phyloP scores from a whole-genome alignment of 2,113 vertebrate species.

The Empidonax alnorum region DNA sequence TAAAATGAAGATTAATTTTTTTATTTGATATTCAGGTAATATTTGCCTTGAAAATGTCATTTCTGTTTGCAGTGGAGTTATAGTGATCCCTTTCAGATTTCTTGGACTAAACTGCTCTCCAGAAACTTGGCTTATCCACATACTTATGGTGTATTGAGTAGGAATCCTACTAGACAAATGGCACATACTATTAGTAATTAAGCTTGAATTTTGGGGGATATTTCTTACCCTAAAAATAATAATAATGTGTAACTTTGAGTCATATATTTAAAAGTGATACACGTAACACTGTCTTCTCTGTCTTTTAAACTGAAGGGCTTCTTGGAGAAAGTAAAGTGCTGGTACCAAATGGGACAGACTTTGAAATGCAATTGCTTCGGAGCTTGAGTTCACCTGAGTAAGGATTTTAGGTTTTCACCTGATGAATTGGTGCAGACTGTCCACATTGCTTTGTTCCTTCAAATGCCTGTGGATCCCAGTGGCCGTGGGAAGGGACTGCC shows the following conservation, averaged over 20 bases:
- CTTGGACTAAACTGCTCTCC: not conserved
- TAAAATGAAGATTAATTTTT: not conserved
- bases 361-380: not conserved
- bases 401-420: not conserved
- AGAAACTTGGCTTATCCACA: not conserved
- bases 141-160: not conserved
- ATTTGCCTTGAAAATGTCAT: slow-evolving; percentile 18
- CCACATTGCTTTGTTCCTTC: not conserved
- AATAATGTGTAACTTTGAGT: not conserved
- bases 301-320: not conserved
- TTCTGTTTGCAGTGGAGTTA: slow-evolving; percentile 41
- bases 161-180: not conserved
- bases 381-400: not conserved
- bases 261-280: not conserved
- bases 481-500: not conserved
- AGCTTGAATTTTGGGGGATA: not conserved
- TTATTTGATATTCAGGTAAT: not conserved
- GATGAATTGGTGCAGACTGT: not conserved
- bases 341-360: not conserved
- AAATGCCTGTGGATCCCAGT: not conserved
- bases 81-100: not conserved
- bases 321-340: not conserved
- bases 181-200: not conserved
- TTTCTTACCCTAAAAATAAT: not conserved
- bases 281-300: not conserved